Evolutionary conservation across 2,797 vertebrate genomes (phyloP), one percentile per base, ranked within the genome.

Genomic region (Astyanax mexicanus): DNA sequence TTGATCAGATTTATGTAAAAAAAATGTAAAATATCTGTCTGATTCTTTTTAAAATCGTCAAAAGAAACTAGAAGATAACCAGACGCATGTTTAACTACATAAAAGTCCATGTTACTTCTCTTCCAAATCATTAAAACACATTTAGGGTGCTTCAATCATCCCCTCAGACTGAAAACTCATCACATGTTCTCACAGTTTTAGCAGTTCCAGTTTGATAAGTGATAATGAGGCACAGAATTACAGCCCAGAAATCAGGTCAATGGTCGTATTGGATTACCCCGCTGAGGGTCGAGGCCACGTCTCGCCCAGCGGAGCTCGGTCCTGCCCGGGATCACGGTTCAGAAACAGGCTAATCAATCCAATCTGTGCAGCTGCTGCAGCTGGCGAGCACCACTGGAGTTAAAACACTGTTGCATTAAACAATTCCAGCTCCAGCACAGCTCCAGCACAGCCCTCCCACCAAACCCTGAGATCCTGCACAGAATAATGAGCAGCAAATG

Each of bases 201-300:
- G 19, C n/a, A 55, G 54, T 42, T 23, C 55, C 0, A 37, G 17
- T 23, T 45, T 64, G 40, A 64, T 51, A 12, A 9, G 32, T 29
- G 47, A 57, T 1, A n/a, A 21, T 25, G 27, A 52, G 12, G 49
- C 64, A 80, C 76, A 0, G 61, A 69, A 82, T 69, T 17, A 72
- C 27, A 44, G 21, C 32, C 10, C 15, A 23, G 13, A 49, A 35
- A 47, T 49, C 12, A 49, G 52, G 58, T 60, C 78, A 58, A 32
- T 54, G 45, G 66, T 74, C 57, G 71, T 70, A 80, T 42, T 67
- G 66, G 52, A 74, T 71, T 61, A 47, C 44, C 35, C 27, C 4
- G 6, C 11, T 15, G 1, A 51, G 40, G 52, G 52, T 27, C 52
- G 54, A 27, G 52, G 21, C 10, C 17, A 55, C 23, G 4, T 2